A percentile compares a stretch with the other conserved stretches of the same genome.
These are phyloP conservation scores for Yponomeuta sedellus DNA, from an alignment of 2,888 invertebrate species.

Conservation along the genomic window DNA sequence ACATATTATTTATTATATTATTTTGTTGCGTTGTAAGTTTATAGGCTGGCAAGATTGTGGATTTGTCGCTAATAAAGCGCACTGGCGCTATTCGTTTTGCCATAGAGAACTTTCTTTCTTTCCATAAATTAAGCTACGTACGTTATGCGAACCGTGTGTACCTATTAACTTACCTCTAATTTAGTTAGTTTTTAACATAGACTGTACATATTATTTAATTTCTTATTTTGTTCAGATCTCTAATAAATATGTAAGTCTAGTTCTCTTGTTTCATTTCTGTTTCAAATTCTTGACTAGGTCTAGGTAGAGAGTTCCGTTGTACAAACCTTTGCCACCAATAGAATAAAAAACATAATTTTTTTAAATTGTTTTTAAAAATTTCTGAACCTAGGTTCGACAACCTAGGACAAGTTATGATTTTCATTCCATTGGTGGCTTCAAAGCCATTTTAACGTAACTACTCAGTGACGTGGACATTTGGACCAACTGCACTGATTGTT, in stretches of 20 bases:
- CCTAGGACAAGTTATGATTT: too few relatives aligned
- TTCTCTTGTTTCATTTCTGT: constrained; percentile 14
- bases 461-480: too few relatives aligned
- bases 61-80: constrained; percentile 43
- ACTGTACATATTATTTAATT: constrained; percentile 78
- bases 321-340: too few relatives aligned
- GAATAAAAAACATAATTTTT: too few relatives aligned
- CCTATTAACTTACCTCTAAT: constrained; percentile 75
- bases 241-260: constrained; percentile 77
- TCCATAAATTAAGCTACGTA: constrained; percentile 48
- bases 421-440: too few relatives aligned
- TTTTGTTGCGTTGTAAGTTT: constrained; percentile 31
- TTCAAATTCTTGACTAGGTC: too few relatives aligned
- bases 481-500: too few relatives aligned
- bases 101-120: constrained; percentile 47
- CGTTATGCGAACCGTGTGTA: constrained; percentile 67
- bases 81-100: constrained; percentile 46
- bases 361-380: too few relatives aligned
- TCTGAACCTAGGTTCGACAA: too few relatives aligned
- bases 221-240: constrained; percentile 78
- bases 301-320: too few relatives aligned
- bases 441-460: too few relatives aligned
- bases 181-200: constrained; percentile 76
- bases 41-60: constrained; percentile 35
- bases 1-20: constrained; percentile 35